A percentile compares a stretch with the other conserved stretches of the same genome.
These are phyloP conservation scores for Coleophora deauratella DNA, from an alignment of 2,888 invertebrate genomes.

Conservation along the genomic window DNA sequence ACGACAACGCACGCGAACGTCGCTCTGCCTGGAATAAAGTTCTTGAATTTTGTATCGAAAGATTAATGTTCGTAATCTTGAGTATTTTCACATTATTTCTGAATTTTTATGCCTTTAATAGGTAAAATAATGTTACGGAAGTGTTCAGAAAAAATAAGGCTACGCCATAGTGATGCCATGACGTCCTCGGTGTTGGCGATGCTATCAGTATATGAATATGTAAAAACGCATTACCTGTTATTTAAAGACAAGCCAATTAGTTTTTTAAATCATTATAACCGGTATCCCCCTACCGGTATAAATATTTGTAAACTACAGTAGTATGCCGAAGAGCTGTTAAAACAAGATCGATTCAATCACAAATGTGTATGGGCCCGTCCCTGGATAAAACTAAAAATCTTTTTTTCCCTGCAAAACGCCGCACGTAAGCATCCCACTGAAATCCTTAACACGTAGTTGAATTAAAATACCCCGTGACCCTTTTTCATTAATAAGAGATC, in stretches of 20 bases:
- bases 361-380: conserved; percentile 4
- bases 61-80: conserved; percentile 7
- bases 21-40: not conserved
- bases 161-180: no score
- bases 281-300: no score
- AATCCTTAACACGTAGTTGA: conserved; percentile 73
- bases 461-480: conserved; percentile 74
- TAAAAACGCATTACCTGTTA: no score
- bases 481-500: conserved; percentile 74
- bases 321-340: no score
- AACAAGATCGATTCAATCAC: no score
- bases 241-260: no score
- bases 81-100: conserved; percentile 4
- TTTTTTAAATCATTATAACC: no score
- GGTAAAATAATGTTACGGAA: no score
- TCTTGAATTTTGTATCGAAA: conserved; percentile 5
- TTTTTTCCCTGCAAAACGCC: conserved; percentile 19
- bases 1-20: conserved; percentile 4
- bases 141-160: no score
- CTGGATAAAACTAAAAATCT: conserved; percentile 12
- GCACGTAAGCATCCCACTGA: conserved; percentile 26
- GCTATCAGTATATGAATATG: no score
- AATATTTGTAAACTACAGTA: no score
- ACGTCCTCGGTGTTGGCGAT: no score
- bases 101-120: not conserved